Evolutionary conservation across 2,797 vertebrate genomes (phyloP).

Genomic region (Threskiornis aethiopicus): DNA sequence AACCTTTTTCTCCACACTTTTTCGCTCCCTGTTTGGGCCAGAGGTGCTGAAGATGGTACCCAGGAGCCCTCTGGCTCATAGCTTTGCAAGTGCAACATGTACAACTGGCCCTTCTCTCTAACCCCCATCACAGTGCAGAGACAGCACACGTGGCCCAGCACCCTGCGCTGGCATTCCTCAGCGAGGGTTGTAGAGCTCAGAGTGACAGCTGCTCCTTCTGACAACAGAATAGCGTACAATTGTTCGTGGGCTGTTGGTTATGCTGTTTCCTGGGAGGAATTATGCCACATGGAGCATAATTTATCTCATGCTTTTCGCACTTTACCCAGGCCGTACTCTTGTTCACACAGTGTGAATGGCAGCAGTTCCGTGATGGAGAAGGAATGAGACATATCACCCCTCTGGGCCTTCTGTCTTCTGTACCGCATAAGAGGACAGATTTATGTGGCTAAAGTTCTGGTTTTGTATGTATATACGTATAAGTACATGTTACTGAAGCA

Average conservation of each 20-base stretch:
- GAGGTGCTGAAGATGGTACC: background rate
- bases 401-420: slow-evolving; percentile 33
- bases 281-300: slow-evolving; percentile 22
- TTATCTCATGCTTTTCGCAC: background rate
- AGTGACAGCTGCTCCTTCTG: background rate
- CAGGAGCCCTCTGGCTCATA: background rate
- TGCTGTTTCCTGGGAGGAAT: slow-evolving; percentile 7
- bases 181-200: background rate
- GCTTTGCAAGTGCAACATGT: background rate
- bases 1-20: background rate
- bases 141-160: background rate
- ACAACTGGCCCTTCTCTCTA: background rate
- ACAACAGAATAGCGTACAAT: background rate
- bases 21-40: background rate
- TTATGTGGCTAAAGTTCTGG: background rate
- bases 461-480: background rate
- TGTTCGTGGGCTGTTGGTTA: background rate
- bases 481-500: background rate
- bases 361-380: slow-evolving; percentile 47
- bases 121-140: background rate
- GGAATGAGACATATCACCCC: slow-evolving; percentile 16
- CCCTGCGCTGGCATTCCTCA: background rate
- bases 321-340: background rate
- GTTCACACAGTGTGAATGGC: slow-evolving; percentile 46
- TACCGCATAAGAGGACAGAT: background rate